A percentile compares a stretch with the other conserved stretches of the same genome.
phyloP scores from a whole-genome alignment of 2,888 invertebrate genomes.

The Miltochrista miniata region DNA sequence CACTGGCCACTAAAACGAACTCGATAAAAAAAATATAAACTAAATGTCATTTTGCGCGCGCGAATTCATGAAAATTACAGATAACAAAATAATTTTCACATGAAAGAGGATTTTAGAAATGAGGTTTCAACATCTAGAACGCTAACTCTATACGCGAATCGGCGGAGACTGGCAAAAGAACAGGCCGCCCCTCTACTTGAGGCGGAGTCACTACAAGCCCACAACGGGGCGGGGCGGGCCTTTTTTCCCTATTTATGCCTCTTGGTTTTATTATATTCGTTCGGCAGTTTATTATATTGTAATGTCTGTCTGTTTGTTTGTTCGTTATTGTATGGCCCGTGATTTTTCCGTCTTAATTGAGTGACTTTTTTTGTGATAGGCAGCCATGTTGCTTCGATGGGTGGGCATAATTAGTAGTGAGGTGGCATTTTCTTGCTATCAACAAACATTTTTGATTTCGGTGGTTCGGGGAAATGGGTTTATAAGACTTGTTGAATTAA shows the following conservation, averaged over 20 bases:
- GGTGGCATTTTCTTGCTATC: slow-evolving; percentile 18
- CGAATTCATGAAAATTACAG: slow-evolving; percentile 20
- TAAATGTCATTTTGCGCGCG: slow-evolving; percentile 33
- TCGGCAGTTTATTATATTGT: slow-evolving; percentile 74
- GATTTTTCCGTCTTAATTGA: slow-evolving; percentile 61
- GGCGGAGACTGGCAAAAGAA: slow-evolving; percentile 68
- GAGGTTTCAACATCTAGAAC: slow-evolving; percentile 41
- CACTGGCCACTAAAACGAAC: slow-evolving; percentile 33
- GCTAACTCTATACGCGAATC: slow-evolving; percentile 69
- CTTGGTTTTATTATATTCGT: slow-evolving; percentile 63
- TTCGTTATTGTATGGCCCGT: slow-evolving; percentile 57
- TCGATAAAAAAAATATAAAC: slow-evolving; percentile 17
- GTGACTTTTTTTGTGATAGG: slow-evolving; percentile 39
- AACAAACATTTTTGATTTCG: slow-evolving; percentile 15
- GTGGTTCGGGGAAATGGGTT: slow-evolving; percentile 17
- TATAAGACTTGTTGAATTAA: neutral
- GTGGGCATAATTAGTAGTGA: slow-evolving; percentile 28
- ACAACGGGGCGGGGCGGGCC: slow-evolving; percentile 53
- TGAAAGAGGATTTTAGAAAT: slow-evolving; percentile 36
- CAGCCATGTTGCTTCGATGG: slow-evolving; percentile 34
- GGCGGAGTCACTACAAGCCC: slow-evolving; percentile 59
- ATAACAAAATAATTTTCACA: slow-evolving; percentile 29
- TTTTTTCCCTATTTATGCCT: slow-evolving; percentile 64
- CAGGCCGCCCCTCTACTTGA: slow-evolving; percentile 47
- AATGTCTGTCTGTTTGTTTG: slow-evolving; percentile 67